Conservation (phyloP, 1,140 invertebrate genomes). For the Conus betulinus region DNA sequence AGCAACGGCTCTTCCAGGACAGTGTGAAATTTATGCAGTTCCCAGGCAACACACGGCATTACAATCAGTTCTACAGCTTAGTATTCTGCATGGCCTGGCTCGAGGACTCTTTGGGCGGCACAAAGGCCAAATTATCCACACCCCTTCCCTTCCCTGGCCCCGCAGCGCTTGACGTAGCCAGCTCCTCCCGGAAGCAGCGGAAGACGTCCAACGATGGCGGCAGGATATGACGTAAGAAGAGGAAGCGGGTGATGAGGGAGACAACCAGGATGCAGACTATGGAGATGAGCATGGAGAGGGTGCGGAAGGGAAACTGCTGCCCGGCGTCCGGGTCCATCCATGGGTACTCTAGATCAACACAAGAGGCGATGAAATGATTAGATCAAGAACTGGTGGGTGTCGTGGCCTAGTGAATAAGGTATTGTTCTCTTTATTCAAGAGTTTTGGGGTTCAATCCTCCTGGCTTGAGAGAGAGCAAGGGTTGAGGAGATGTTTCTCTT, state of each 20-base stretch:
- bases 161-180: not conserved
- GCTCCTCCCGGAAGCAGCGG: constrained; percentile 81
- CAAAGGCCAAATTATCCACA: not conserved
- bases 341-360: constrained; percentile 73
- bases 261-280: constrained; percentile 79
- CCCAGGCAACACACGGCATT: too few relatives aligned
- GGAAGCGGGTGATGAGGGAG: constrained; percentile 75
- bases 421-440: too few relatives aligned
- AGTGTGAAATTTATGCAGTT: not conserved
- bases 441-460: too few relatives aligned
- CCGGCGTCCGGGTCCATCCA: constrained; percentile 84
- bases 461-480: too few relatives aligned
- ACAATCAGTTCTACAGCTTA: not conserved
- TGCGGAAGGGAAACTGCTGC: constrained; percentile 80
- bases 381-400: not conserved
- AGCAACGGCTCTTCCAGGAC: not conserved
- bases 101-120: not conserved
- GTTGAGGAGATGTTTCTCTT: too few relatives aligned
- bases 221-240: constrained; percentile 74
- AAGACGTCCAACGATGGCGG: constrained; percentile 66
- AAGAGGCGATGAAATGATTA: not conserved
- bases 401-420: too few relatives aligned
- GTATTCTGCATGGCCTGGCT: not conserved
- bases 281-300: constrained; percentile 79
- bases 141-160: not conserved